Evolutionary conservation across 1,140 invertebrate genomes (phyloP), one percentile per base, ranked within the genome.

Genomic region (Limonius californicus): DNA sequence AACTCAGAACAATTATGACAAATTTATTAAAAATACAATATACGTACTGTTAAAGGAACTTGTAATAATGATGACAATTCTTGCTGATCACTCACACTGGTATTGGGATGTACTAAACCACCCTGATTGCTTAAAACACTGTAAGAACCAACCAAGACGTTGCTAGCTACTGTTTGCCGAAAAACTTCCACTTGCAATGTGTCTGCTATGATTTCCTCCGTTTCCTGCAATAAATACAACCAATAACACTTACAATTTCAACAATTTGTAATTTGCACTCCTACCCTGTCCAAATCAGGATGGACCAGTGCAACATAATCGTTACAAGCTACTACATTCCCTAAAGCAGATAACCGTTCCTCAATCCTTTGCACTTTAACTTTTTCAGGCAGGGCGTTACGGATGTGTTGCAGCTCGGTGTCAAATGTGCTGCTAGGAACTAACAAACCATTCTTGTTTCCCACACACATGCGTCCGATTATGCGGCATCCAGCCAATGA

Each of bases 251-350:
- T 54, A 19, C 21, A 7, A 7, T 9, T 11, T 7, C 8, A 47
- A 47, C 8, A 47, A 9, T 47, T 47, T 16, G 43, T n/a, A n/a
- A n/a, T n/a, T n/a, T n/a, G n/a, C n/a, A n/a, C n/a, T n/a, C n/a
- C n/a, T 81, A 85, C 85, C 68, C 87, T 87, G 74, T 97, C 95
- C 54, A 98, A 80, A 83, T 99, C 98, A 16, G 98, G 97, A 81
- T 99, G 97, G 16, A 97, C 94, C 19, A 99, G 78, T 0, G 97
- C 97, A 11, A 99, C 95, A 80, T 99, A 98, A 80, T 99, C 98
- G 81, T 99, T 99, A 76, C 95, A 98, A 2, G 94, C 87, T 69
- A 99, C 90, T 0, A 99, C 96, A 83, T 99, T 99, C 16, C 98
- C 98, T 54, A 99, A 80, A 11, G 98, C 98, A 30, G 96, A 99